These are phyloP conservation scores for Eupithecia inturbata DNA, from an alignment of 2,888 invertebrate species.

Conservation along the genomic window DNA sequence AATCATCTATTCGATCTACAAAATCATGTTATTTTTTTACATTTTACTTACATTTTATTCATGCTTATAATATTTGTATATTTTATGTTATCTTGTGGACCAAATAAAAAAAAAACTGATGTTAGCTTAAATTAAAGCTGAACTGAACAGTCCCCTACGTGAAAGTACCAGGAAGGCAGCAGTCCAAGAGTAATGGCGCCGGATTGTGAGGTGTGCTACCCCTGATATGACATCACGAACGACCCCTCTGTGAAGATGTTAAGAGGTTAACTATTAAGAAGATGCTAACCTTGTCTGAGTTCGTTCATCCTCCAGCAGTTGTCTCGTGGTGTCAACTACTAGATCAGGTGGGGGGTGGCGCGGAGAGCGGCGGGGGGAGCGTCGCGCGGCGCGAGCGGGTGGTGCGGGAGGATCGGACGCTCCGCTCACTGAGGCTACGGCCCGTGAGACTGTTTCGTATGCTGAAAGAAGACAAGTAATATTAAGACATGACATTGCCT, in stretches of 20 bases:
- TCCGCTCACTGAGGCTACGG: slow-evolving; percentile 30
- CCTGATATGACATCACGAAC: background rate
- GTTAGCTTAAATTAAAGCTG: too few relatives aligned
- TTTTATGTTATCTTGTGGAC: too few relatives aligned
- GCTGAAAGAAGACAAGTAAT: slow-evolving; percentile 21
- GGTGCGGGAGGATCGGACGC: slow-evolving; percentile 67
- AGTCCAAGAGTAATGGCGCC: background rate
- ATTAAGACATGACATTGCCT: background rate
- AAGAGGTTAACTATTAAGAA: background rate
- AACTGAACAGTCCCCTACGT: background rate
- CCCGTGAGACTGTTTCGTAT: slow-evolving; percentile 37
- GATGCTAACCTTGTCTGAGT: background rate
- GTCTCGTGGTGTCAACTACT: slow-evolving; percentile 75
- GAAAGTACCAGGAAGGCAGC: background rate
- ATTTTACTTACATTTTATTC: too few relatives aligned
- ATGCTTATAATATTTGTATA: too few relatives aligned
- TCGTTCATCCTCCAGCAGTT: slow-evolving; percentile 65
- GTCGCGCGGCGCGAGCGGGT: slow-evolving; percentile 74
- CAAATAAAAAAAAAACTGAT: too few relatives aligned
- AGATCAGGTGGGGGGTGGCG: slow-evolving; percentile 61
- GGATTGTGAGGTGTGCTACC: background rate
- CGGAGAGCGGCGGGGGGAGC: slow-evolving; percentile 70
- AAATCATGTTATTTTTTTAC: too few relatives aligned
- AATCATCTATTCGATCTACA: too few relatives aligned
- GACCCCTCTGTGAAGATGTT: background rate